A percentile compares a stretch with the other conserved stretches of the same genome.
Evolutionary conservation across 2,113 vertebrate genomes (phyloP).

Genomic region (Helogale parvula): DNA sequence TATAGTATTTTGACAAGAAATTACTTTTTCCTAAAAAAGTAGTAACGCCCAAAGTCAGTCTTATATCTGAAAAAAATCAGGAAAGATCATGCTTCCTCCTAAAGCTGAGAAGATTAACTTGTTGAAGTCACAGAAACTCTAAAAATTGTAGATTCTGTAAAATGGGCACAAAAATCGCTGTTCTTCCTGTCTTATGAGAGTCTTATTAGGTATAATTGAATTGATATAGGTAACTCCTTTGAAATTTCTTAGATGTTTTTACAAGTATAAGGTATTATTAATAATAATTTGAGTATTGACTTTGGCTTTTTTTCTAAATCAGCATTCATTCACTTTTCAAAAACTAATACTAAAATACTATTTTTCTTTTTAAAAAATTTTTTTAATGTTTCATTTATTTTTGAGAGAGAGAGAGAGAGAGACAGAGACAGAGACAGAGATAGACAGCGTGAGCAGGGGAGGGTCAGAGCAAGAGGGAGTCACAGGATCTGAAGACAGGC

Average conservation of each 20-base stretch:
- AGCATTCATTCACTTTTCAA: not conserved
- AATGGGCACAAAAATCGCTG: not conserved
- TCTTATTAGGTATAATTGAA: not conserved
- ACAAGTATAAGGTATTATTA: not conserved
- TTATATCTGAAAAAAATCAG: not conserved
- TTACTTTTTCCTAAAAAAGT: not conserved
- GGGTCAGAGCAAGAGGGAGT: no score
- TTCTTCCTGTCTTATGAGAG: not conserved
- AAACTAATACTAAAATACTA: not conserved
- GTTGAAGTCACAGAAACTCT: not conserved
- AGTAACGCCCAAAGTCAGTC: not conserved
- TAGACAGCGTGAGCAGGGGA: no score
- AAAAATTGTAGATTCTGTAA: not conserved
- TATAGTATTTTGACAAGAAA: not conserved
- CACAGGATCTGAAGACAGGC: no score
- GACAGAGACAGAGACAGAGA: no score
- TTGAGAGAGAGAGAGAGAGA: no score
- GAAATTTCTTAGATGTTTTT: not conserved
- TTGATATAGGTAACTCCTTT: not conserved
- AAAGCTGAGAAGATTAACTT: not conserved
- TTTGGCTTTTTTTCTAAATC: not conserved
- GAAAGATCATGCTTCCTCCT: not conserved
- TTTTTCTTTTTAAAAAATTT: not conserved
- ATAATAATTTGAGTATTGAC: not conserved
- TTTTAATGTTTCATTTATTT: no score